These are phyloP conservation scores for Pyxicephalus adspersus DNA, from an alignment of 2,113 vertebrate genomes.

Conservation along the genomic window DNA sequence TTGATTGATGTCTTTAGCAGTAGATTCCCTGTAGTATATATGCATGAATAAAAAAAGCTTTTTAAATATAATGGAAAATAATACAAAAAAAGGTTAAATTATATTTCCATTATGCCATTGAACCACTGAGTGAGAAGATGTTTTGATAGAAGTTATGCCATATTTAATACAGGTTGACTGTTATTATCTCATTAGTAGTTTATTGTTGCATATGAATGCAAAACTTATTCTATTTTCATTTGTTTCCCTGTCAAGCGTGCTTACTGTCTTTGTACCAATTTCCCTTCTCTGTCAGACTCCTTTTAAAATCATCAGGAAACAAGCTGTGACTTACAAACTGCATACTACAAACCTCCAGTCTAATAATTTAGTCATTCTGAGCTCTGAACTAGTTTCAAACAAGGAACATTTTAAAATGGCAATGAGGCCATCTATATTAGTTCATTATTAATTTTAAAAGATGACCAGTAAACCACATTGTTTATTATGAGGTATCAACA, in stretches of 20 bases:
- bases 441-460: not conserved
- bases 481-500: no score
- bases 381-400: not conserved
- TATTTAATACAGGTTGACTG: constrained; percentile 25
- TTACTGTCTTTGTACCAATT: constrained; percentile 43
- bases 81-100: constrained; percentile 25
- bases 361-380: constrained; percentile 21
- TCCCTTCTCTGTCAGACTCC: constrained; percentile 37
- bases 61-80: not conserved
- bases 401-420: constrained; percentile 13
- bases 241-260: constrained; percentile 30
- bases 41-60: not conserved
- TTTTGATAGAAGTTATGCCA: constrained; percentile 13
- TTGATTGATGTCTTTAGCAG: constrained; percentile 9
- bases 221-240: constrained; percentile 35
- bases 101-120: constrained; percentile 8
- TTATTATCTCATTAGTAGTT: constrained; percentile 42
- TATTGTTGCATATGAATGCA: constrained; percentile 29
- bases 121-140: constrained; percentile 5
- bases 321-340: constrained; percentile 39
- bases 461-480: not conserved
- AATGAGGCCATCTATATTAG: not conserved
- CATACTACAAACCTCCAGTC: constrained; percentile 16
- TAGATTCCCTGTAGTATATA: not conserved
- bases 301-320: constrained; percentile 33